These are phyloP conservation scores for Dynastes maya DNA, from an alignment of 2,888 invertebrate genomes.

Conservation along the genomic window DNA sequence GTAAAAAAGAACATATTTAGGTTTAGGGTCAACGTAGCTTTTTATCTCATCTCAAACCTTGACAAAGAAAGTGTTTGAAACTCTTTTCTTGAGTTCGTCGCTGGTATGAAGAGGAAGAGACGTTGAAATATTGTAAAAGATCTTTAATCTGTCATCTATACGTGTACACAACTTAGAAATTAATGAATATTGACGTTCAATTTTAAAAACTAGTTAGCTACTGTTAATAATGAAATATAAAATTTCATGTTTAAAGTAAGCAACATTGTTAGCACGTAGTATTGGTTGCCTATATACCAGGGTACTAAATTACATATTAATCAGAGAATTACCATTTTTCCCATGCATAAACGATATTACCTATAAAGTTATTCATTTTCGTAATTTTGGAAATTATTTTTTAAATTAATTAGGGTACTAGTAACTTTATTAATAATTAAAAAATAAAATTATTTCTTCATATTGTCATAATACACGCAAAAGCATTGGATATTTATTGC, in stretches of 20 bases:
- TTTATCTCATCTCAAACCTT: background rate
- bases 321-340: no score
- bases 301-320: background rate
- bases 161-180: background rate
- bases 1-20: background rate
- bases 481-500: no score
- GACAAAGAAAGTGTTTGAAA: background rate
- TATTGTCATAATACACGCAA: background rate
- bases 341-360: no score
- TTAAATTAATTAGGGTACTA: no score
- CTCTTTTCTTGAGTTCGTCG: background rate
- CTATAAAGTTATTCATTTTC: background rate
- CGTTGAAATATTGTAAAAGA: background rate
- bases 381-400: background rate
- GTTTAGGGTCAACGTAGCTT: background rate
- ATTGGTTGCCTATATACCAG: conserved; percentile 25
- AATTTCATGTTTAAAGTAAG: no score
- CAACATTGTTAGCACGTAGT: background rate
- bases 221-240: background rate
- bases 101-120: background rate
- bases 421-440: background rate
- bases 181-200: background rate
- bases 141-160: background rate
- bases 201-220: background rate
- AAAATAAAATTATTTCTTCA: background rate